Evolutionary conservation across 2,113 vertebrate species (phyloP).

Genomic region (Formicarius rufipectus): DNA sequence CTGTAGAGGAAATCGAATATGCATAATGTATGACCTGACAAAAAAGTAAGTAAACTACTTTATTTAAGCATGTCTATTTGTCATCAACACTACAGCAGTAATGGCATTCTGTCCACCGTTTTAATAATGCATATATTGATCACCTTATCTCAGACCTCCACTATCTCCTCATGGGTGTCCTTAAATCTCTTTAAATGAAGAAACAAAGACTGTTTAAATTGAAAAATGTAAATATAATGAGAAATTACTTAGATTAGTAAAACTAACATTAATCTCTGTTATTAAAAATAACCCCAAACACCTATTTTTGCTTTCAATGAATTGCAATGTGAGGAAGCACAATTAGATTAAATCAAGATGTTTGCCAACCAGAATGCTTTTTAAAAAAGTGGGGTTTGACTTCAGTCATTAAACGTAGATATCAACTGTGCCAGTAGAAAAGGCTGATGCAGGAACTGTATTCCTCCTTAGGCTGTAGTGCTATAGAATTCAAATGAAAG

Average conservation of each 20-base stretch:
- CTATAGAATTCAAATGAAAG: background rate
- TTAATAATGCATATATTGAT: slow-evolving; percentile 77
- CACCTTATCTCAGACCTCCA: slow-evolving; percentile 59
- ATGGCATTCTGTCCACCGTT: slow-evolving; percentile 68
- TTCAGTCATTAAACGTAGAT: background rate
- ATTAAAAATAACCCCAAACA: background rate
- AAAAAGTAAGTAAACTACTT: slow-evolving; percentile 75
- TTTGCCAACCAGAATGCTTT: background rate
- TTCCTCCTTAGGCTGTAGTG: background rate
- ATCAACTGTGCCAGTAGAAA: background rate
- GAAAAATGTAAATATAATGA: slow-evolving; percentile 56
- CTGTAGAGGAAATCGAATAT: slow-evolving; percentile 69
- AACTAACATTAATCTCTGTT: slow-evolving; percentile 23
- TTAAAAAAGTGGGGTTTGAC: background rate
- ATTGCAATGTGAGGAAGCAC: background rate
- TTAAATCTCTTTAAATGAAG: slow-evolving; percentile 54
- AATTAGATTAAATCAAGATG: background rate
- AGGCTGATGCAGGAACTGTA: background rate
- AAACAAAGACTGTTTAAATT: slow-evolving; percentile 36
- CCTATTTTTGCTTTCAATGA: background rate
- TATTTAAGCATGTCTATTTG: slow-evolving; percentile 77
- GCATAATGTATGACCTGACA: slow-evolving; percentile 76
- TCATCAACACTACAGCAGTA: slow-evolving; percentile 62
- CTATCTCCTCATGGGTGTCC: slow-evolving; percentile 16
- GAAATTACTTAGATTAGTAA: slow-evolving; percentile 42